Conservation (phyloP, 2,888 invertebrate genomes). For the Cerceris ruficornis region DNA sequence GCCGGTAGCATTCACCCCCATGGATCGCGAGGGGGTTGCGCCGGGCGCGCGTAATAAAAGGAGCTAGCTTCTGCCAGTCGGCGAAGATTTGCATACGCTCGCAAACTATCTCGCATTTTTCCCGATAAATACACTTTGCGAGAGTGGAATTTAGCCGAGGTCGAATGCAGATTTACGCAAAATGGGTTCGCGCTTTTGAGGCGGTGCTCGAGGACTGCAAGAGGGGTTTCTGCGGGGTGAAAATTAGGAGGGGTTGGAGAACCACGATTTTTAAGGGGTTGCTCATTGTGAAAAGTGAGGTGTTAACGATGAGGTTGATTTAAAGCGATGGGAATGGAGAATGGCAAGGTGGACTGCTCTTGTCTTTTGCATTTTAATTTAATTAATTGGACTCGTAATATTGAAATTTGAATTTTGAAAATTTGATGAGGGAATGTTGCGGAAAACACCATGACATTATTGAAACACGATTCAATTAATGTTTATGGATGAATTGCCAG, state of each 20-base stretch:
- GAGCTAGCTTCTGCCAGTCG: conserved; percentile 15
- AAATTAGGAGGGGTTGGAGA: no score
- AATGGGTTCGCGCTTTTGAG: conserved; percentile 65
- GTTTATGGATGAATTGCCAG: no score
- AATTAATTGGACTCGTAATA: no score
- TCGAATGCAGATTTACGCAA: conserved; percentile 77
- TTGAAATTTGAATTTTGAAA: no score
- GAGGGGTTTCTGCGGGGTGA: no score
- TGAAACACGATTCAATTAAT: no score
- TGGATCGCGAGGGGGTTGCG: background rate
- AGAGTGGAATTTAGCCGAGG: conserved; percentile 65
- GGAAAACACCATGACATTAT: no score
- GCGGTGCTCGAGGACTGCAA: background rate
- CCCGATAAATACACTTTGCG: conserved; percentile 71
- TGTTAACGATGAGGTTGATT: no score
- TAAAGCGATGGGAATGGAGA: no score
- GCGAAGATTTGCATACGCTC: conserved; percentile 72
- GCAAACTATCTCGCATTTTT: conserved; percentile 66
- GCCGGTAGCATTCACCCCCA: background rate
- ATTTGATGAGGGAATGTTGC: no score
- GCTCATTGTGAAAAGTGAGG: background rate
- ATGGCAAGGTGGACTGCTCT: no score
- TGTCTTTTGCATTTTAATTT: no score
- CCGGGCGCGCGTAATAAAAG: conserved; percentile 39
- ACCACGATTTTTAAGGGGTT: background rate